A percentile compares a stretch with the other conserved stretches of the same genome.
Conservation (phyloP, 2,888 invertebrate species). For the Plemyria rubiginata region DNA sequence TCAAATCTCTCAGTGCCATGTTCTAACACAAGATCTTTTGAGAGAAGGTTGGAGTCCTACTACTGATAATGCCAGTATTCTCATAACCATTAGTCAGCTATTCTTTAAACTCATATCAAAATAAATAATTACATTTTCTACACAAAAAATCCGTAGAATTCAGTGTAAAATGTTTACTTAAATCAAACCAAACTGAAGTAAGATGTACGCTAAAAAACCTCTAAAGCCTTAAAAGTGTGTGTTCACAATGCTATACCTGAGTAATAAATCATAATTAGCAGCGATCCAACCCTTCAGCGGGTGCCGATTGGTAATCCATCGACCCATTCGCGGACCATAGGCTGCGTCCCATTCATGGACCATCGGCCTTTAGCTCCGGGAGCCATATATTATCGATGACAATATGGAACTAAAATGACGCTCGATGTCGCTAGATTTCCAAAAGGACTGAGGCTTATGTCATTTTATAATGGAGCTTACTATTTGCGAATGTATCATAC, state of each 20-base stretch:
- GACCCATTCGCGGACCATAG: constrained; percentile 50
- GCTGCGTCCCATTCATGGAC: constrained; percentile 42
- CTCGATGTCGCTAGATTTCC: constrained; percentile 16
- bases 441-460: background rate
- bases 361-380: constrained; percentile 57
- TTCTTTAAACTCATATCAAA: too few relatives aligned
- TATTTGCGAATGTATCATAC: too few relatives aligned
- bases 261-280: constrained; percentile 79
- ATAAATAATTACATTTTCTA: too few relatives aligned
- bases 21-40: too few relatives aligned
- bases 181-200: constrained; percentile 1
- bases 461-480: too few relatives aligned
- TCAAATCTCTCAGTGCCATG: too few relatives aligned
- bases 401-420: constrained; percentile 50
- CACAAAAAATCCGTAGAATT: background rate
- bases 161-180: background rate
- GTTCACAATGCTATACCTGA: constrained; percentile 21
- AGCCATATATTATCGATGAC: constrained; percentile 61
- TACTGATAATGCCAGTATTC: too few relatives aligned
- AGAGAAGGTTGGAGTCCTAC: too few relatives aligned
- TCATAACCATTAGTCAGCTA: too few relatives aligned
- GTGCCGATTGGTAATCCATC: constrained; percentile 72
- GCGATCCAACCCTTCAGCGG: constrained; percentile 68
- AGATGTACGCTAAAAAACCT: constrained; percentile 7
- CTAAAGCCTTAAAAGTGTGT: constrained; percentile 5